Base-by-base conservation (phyloP, 1,140 invertebrate species). In the Drosophila equinoxialis region DNA sequence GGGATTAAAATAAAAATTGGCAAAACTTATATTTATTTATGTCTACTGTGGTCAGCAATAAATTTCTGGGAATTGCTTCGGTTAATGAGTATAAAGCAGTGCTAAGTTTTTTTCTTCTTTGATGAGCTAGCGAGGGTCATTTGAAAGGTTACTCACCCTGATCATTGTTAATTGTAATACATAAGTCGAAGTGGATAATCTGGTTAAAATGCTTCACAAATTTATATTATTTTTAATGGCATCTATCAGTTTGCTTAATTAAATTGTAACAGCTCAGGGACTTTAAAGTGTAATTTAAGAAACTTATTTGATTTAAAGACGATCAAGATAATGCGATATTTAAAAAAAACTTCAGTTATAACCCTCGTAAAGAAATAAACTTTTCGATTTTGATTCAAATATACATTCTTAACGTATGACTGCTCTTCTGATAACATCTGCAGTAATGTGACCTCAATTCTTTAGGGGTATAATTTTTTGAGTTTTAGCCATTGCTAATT, bases 1-100 rank as follows among this genome's bases (percentile, higher is more conserved):
- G 8, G 17, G 67, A 76, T 79, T 68, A 72, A 86, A 85, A 81
- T 81, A 86, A 86, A 86, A 81, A 76, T 51, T 66, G 42, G 58
- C 76, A 77, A 68, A 82, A 83, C 66, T 71, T 23, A 59, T 54
- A 67, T 75, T 54, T 79, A 77, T 87, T 74, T 73, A 76, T 79
- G 72, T 65, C 30, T 60, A 45, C 51, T 66, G 68, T 48, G 79
- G 83, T 79, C 72, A 73, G 79, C 83, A 65, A 86, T 86, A 87
- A 86, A 86, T 86, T 73, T 61, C 37, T 23, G 55, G 48, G 60
- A 4, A 10, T 71, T 23, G 39, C 39, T 64, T 59, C 35, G 69
- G 37, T 59, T 73, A 77, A 86, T 86, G 73, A 82, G 71, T 71
- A 65, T 62, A 30, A 81, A 78, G 70, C 70, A 81, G 20, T 8